These are phyloP conservation scores for Drosophila sechellia DNA, from an alignment of 1,140 invertebrate genomes.

Conservation along the genomic window DNA sequence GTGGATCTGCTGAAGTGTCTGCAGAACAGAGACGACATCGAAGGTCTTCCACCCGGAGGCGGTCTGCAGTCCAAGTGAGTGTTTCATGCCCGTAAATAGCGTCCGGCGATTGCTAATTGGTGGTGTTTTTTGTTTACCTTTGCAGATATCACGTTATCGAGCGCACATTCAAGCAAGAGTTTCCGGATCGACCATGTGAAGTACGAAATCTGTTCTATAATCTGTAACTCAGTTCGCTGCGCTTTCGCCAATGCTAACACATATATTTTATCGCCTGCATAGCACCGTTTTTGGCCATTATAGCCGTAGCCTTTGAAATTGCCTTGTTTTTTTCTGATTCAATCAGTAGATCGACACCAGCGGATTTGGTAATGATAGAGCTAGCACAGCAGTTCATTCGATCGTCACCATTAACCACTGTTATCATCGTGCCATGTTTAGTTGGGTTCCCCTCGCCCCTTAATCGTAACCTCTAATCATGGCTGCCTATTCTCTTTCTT, in stretches of 20 bases:
- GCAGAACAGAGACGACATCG: conserved; percentile 73
- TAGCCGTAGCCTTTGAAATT: conserved; percentile 39
- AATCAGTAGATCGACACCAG: conserved; percentile 16
- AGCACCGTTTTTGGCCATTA: conserved; percentile 28
- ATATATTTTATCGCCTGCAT: conserved; percentile 44
- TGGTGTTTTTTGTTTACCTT: conserved; percentile 16
- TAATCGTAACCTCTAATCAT: conserved; percentile 37
- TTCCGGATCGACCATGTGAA: conserved; percentile 81
- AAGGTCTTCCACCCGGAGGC: conserved; percentile 83
- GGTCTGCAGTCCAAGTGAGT: conserved; percentile 82
- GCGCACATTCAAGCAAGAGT: conserved; percentile 78
- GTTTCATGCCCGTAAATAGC: background rate
- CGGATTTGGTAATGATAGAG: conserved; percentile 17
- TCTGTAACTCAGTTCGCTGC: conserved; percentile 53
- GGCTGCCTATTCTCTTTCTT: conserved; percentile 74
- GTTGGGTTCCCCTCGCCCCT: conserved; percentile 9
- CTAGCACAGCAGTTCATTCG: conserved; percentile 11
- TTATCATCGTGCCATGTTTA: conserved; percentile 8
- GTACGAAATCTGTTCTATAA: conserved; percentile 82
- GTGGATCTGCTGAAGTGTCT: conserved; percentile 76
- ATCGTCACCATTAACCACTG: conserved; percentile 23
- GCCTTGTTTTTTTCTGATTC: conserved; percentile 15
- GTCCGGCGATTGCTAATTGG: conserved; percentile 3
- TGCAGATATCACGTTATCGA: conserved; percentile 82
- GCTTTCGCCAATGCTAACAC: conserved; percentile 41